Percentiles rank a stretch among this genome's conserved stretches.
phyloP scores from a whole-genome alignment of 2,113 vertebrate genomes.

The Telmatochromis brachygnathus region DNA sequence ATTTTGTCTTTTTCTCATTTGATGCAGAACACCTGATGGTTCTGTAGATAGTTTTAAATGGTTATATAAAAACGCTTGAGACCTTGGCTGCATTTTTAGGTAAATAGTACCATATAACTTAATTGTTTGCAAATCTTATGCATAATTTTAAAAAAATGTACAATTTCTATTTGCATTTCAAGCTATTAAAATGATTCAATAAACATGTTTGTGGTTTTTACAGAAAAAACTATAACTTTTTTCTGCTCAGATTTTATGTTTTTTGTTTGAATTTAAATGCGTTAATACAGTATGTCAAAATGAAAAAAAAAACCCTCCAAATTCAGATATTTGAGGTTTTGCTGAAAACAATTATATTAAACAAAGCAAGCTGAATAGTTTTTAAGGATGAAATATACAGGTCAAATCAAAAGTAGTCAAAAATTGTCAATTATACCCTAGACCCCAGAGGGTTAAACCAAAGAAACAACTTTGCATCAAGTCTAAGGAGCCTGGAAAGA shows the following conservation, averaged over 20 bases:
- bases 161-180: not conserved
- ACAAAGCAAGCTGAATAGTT: not conserved
- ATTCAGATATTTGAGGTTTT: not conserved
- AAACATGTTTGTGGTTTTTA: not conserved
- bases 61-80: not conserved
- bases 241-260: not conserved
- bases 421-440: not conserved
- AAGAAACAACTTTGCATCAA: not conserved
- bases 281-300: not conserved
- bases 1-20: not conserved
- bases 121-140: not conserved
- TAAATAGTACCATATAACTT: not conserved
- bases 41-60: not conserved
- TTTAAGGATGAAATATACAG: not conserved
- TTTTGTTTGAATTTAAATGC: not conserved
- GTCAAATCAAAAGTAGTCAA: not conserved
- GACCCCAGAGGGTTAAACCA: not conserved
- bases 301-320: rapidly evolving
- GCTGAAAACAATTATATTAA: not conserved
- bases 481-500: not conserved
- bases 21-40: not conserved
- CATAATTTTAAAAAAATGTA: not conserved
- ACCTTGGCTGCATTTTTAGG: not conserved
- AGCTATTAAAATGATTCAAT: not conserved
- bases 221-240: not conserved